Conservation (phyloP, 2,888 invertebrate genomes). For the Ochropleura plecta region DNA sequence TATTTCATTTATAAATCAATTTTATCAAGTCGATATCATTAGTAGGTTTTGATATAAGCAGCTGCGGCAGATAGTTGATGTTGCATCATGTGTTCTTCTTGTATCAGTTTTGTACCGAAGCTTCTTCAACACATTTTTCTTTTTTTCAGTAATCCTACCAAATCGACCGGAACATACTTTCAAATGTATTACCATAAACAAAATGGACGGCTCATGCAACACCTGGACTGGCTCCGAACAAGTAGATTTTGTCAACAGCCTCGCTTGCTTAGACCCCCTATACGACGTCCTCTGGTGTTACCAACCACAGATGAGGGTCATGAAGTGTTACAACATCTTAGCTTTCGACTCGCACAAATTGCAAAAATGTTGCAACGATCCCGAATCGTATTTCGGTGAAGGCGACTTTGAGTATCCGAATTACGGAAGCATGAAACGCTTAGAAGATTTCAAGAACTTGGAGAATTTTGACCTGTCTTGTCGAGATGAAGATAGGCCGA, state of each 20-base stretch:
- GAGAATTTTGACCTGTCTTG: slow-evolving; percentile 81
- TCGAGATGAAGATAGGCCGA: slow-evolving; percentile 75
- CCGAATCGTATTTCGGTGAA: slow-evolving; percentile 72
- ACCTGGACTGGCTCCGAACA: slow-evolving; percentile 96
- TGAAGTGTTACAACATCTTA: slow-evolving; percentile 96
- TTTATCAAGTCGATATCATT: not conserved
- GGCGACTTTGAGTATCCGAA: slow-evolving; percentile 83
- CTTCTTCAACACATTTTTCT: not conserved
- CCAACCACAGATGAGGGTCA: slow-evolving; percentile 91
- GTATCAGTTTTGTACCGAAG: not conserved
- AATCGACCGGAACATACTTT: slow-evolving; percentile 95
- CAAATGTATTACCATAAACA: slow-evolving; percentile 97
- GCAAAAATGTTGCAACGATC: slow-evolving; percentile 83
- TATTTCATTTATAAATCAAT: not conserved
- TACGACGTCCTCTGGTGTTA: slow-evolving; percentile 99
- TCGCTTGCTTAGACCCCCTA: slow-evolving; percentile 96
- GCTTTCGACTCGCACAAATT: slow-evolving; percentile 92
- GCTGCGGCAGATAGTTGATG: not conserved
- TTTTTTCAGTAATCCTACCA: slow-evolving; percentile 94
- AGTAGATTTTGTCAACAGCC: slow-evolving; percentile 95
- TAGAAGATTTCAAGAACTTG: slow-evolving; percentile 85
- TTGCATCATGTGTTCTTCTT: not conserved
- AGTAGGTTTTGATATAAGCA: not conserved
- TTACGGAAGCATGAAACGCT: slow-evolving; percentile 82
- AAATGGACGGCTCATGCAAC: slow-evolving; percentile 96